Percentiles rank a stretch among this genome's conserved stretches.
These are phyloP conservation scores for Ephydatia muelleri DNA, from an alignment of 37 sponge, comb jelly and placozoan species.

Conservation along the genomic window DNA sequence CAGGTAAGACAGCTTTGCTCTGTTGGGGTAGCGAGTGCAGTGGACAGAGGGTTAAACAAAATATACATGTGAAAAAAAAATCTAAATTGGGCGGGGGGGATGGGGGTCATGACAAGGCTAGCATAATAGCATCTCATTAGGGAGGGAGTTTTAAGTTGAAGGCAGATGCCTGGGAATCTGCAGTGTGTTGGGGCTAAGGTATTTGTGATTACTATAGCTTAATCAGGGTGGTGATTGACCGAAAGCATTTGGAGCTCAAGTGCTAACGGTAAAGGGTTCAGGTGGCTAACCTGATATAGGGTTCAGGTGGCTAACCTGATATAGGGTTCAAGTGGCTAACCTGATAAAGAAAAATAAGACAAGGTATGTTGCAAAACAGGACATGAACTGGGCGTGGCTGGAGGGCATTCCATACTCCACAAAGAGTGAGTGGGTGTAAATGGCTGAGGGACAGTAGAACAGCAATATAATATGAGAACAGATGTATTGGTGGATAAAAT, in stretches of 20 bases:
- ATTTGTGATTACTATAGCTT: too few species aligned
- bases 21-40: not conserved
- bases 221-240: too few species aligned
- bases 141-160: too few species aligned
- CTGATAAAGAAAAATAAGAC: constrained; percentile 67
- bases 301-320: constrained; percentile 46
- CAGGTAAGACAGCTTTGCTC: constrained; percentile 4
- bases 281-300: not conserved
- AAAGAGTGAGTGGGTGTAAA: constrained; percentile 42
- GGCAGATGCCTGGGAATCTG: too few species aligned
- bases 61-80: not conserved
- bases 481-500: too few species aligned
- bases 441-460: constrained; percentile 4
- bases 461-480: not conserved
- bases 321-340: too few species aligned
- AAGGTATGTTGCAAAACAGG: constrained; percentile 87
- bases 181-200: too few species aligned
- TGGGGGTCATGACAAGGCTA: too few species aligned
- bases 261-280: not conserved
- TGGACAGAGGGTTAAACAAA: not conserved
- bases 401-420: constrained; percentile 95
- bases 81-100: too few species aligned
- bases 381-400: constrained; percentile 93
- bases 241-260: too few species aligned
- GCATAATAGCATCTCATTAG: too few species aligned